Conservation (phyloP, 37 sponge, comb jelly and placozoan species). For the Ephydatia muelleri region DNA sequence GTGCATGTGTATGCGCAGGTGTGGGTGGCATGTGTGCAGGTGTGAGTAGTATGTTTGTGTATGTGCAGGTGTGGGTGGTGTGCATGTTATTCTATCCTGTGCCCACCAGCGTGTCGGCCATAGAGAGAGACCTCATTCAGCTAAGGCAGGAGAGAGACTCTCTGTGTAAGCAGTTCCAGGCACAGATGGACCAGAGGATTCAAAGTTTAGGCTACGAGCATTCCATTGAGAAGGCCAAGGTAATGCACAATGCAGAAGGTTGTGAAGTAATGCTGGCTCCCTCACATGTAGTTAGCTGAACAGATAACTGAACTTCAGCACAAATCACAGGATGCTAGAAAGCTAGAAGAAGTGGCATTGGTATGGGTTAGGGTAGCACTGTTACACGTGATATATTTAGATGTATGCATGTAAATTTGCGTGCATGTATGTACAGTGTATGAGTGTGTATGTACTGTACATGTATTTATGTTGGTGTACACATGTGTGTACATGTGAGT, state of each 20-base stretch:
- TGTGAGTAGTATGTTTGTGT: neutral
- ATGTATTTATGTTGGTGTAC: too few species aligned
- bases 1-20: neutral
- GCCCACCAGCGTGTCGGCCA: neutral
- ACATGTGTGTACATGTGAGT: too few species aligned
- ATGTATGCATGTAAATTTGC: too few species aligned
- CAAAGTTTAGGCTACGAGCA: slow-evolving; percentile 5
- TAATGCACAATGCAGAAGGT: neutral
- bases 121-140: neutral
- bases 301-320: slow-evolving; percentile 11
- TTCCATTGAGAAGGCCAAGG: slow-evolving; percentile 20
- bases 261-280: neutral
- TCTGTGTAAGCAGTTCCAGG: slow-evolving; percentile 4
- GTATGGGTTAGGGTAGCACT: neutral
- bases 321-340: too few species aligned
- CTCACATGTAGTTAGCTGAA: neutral
- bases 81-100: too few species aligned
- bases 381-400: too few species aligned
- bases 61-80: too few species aligned
- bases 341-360: neutral
- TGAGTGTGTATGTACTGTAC: too few species aligned
- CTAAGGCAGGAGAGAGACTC: slow-evolving; percentile 11
- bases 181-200: slow-evolving; percentile 3
- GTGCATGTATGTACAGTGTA: too few species aligned
- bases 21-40: neutral